Evolutionary conservation across 2,888 invertebrate species (phyloP).

Genomic region (Drosophila multiciliata): DNA sequence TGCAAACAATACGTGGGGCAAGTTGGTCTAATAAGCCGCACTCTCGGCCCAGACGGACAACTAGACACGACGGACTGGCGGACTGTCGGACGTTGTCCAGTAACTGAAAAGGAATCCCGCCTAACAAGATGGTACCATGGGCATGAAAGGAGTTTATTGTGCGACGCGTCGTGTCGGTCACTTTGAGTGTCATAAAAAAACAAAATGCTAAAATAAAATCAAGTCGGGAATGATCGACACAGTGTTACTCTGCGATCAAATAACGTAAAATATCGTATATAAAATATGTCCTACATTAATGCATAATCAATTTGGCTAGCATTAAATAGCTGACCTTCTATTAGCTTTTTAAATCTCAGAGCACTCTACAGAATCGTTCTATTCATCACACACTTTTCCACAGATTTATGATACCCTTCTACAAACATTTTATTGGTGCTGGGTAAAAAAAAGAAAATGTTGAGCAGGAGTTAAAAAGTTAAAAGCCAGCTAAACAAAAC

Average conservation of each 20-base stretch:
- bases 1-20: constrained; percentile 65
- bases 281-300: background rate
- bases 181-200: constrained; percentile 79
- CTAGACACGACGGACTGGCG: constrained; percentile 6
- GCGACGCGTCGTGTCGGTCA: constrained; percentile 73
- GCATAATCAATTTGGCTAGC: background rate
- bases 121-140: constrained; percentile 69
- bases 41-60: constrained; percentile 41
- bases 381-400: background rate
- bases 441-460: constrained; percentile 21
- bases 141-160: constrained; percentile 81
- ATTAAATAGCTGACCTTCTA: background rate
- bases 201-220: constrained; percentile 14
- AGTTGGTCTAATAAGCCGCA: constrained; percentile 80
- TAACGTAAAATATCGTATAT: background rate
- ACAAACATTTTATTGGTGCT: constrained; percentile 10
- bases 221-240: background rate
- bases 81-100: constrained; percentile 18
- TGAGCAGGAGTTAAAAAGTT: constrained; percentile 65
- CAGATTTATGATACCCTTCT: constrained; percentile 3
- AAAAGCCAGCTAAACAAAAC: constrained; percentile 78
- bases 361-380: background rate
- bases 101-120: constrained; percentile 62
- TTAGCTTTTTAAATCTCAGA: background rate
- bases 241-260: constrained; percentile 1